phyloP scores from a whole-genome alignment of 2,113 vertebrate species.

The Scomber japonicus region DNA sequence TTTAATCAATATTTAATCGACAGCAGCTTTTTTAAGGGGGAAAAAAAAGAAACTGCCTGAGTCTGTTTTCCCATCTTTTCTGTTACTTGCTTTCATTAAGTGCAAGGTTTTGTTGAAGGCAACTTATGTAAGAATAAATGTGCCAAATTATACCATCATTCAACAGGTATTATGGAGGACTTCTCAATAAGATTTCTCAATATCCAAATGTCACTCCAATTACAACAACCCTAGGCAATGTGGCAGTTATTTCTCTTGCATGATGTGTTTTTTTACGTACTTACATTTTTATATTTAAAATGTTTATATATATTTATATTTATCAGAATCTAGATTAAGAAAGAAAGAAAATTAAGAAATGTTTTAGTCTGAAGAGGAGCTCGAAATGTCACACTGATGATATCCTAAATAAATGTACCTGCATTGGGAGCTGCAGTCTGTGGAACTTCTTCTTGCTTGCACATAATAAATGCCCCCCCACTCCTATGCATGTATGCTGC shows the following conservation, averaged over 20 bases:
- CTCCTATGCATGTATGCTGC: too few species aligned
- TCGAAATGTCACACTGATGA: too few species aligned
- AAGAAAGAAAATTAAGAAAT: background rate
- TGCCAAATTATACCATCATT: too few species aligned
- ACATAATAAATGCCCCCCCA: too few species aligned
- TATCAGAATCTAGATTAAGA: background rate
- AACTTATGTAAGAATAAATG: background rate
- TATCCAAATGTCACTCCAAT: constrained; percentile 2
- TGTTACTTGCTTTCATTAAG: background rate
- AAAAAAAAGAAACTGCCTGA: background rate
- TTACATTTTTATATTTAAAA: too few species aligned
- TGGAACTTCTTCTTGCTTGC: too few species aligned
- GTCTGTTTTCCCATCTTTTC: background rate
- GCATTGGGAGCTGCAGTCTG: too few species aligned
- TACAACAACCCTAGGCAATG: background rate
- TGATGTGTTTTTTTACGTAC: too few species aligned
- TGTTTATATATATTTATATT: background rate
- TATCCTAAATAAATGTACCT: too few species aligned
- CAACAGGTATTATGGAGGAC: too few species aligned
- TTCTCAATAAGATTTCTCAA: constrained; percentile 16
- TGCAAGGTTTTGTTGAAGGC: background rate
- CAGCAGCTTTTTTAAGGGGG: background rate
- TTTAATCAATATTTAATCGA: background rate
- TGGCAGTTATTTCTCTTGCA: background rate
- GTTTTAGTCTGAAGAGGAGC: too few species aligned